Evolutionary conservation across 2,888 invertebrate genomes (phyloP), one percentile per base, ranked within the genome.

Genomic region (Drosophila neotestacea): DNA sequence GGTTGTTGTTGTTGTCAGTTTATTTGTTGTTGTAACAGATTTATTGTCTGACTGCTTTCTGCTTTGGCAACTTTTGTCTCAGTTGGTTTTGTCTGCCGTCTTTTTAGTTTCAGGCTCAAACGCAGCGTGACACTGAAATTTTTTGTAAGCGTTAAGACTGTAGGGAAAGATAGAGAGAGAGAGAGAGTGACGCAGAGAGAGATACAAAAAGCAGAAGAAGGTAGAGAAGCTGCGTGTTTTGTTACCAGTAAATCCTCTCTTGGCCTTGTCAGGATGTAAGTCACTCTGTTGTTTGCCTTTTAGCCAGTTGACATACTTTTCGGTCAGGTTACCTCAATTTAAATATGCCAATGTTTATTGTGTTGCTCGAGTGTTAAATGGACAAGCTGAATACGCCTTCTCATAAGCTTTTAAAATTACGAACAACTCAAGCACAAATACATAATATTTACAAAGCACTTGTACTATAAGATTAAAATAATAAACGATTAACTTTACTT

Each of bases 71-170:
- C 73, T 79, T 78, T 70, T 71, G 62, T 39, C 38, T 28, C 11
- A 28, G 27, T 54, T 64, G 50, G 38, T 68, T 52, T 70, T 61
- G 50, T 67, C 55, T 38, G 46, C 13, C 7, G 51, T 65, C 28
- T 68, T 63, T 66, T 59, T 36, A 48, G 34, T 71, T 48, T 28
- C 59, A 66, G 64, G 58, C 73, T 73, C 66, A 70, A 73, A 62
- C 60, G 70, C 69, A 66, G 77, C 81, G 67, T 86, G 84, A 86
- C 86, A 81, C 77, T 84, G 85, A 86, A 84, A 65, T 70, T 59
- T 38, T 46, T 68, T 60, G 68, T 22, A 51, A 48, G 67, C 56
- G 50, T 34, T 11, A 41, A 32, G 27, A 34, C 56, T 46, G 36
- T 4, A 36, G 44, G 4, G 3, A 34, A 42, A 42, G 11, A 16